A percentile compares a stretch with the other conserved stretches of the same genome.
phyloP scores from a whole-genome alignment of 2,888 invertebrate genomes.

The Drosophila mayaguana region DNA sequence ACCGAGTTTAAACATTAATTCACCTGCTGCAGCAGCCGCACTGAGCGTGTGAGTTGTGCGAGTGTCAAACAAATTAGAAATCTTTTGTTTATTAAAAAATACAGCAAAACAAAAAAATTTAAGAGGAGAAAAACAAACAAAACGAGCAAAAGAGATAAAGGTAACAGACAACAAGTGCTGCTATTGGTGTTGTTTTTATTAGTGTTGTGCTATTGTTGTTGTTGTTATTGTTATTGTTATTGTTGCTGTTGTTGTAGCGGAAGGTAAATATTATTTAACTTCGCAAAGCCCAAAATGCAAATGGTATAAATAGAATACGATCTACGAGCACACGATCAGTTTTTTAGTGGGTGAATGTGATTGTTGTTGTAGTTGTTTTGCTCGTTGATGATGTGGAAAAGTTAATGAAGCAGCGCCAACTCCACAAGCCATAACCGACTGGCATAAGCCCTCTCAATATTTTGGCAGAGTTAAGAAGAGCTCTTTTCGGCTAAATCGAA shows the following conservation, averaged over 20 bases:
- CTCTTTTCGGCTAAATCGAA: not conserved
- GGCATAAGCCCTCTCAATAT: not conserved
- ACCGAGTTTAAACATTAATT: conserved; percentile 40
- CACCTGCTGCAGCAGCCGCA: conserved; percentile 25
- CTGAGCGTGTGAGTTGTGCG: conserved; percentile 49
- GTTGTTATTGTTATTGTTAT: conserved; percentile 3
- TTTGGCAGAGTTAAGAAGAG: not conserved
- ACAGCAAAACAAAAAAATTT: conserved; percentile 26
- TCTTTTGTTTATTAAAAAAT: conserved; percentile 58
- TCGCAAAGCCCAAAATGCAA: conserved; percentile 41
- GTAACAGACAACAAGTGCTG: conserved; percentile 53
- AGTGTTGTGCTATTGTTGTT: conserved; percentile 12
- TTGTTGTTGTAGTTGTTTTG: conserved; percentile 20
- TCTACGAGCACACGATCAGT: conserved; percentile 34
- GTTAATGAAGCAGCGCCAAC: conserved; percentile 46
- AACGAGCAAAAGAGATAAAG: conserved; percentile 21
- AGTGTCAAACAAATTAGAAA: conserved; percentile 54
- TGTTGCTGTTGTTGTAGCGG: conserved; percentile 43
- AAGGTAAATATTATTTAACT: conserved; percentile 56
- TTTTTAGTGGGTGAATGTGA: conserved; percentile 41
- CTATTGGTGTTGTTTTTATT: conserved; percentile 8
- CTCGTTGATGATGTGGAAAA: conserved; percentile 53
- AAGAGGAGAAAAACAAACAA: conserved; percentile 25
- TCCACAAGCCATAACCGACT: not conserved
- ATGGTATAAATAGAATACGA: conserved; percentile 34